Percentiles rank a stretch among this genome's conserved stretches.
These are phyloP conservation scores for Shinisaurus crocodilurus DNA, from an alignment of 2,113 vertebrate species.

Conservation along the genomic window DNA sequence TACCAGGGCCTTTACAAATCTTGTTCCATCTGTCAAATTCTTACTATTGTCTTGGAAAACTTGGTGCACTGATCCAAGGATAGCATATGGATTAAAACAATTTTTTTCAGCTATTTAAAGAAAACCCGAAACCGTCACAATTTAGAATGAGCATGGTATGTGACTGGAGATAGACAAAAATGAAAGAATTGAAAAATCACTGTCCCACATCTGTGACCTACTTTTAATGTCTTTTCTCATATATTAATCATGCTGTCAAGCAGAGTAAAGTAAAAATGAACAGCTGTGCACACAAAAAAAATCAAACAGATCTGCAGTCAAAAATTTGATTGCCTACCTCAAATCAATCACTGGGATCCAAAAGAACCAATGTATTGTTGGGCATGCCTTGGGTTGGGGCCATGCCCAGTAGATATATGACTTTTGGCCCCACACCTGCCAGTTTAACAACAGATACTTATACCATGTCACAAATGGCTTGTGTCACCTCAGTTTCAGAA, in stretches of 20 bases:
- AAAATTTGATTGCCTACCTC: background rate
- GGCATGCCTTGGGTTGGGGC: background rate
- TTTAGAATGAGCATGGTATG: background rate
- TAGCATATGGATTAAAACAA: slow-evolving; percentile 6
- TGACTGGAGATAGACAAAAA: slow-evolving; percentile 1
- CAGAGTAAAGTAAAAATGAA: slow-evolving; percentile 41
- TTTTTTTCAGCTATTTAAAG: slow-evolving; percentile 25
- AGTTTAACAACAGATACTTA: background rate
- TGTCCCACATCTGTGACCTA: slow-evolving; percentile 37
- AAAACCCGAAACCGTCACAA: slow-evolving; percentile 27
- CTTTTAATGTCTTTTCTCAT: slow-evolving; percentile 49
- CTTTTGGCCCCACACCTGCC: background rate
- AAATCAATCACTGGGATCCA: background rate
- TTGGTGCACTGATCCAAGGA: slow-evolving; percentile 51
- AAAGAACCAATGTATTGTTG: background rate
- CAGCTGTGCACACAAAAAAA: slow-evolving; percentile 7
- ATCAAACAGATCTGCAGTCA: background rate
- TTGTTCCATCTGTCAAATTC: slow-evolving; percentile 48
- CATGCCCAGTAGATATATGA: background rate
- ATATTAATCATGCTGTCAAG: slow-evolving; percentile 37
- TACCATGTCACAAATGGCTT: background rate
- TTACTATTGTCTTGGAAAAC: slow-evolving; percentile 42
- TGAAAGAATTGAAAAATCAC: slow-evolving; percentile 1
- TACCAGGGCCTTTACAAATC: slow-evolving; percentile 25
- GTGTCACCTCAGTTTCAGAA: too few relatives aligned